These are phyloP conservation scores for Antennarius maculatus DNA, from an alignment of 2,797 vertebrate species.

Conservation along the genomic window DNA sequence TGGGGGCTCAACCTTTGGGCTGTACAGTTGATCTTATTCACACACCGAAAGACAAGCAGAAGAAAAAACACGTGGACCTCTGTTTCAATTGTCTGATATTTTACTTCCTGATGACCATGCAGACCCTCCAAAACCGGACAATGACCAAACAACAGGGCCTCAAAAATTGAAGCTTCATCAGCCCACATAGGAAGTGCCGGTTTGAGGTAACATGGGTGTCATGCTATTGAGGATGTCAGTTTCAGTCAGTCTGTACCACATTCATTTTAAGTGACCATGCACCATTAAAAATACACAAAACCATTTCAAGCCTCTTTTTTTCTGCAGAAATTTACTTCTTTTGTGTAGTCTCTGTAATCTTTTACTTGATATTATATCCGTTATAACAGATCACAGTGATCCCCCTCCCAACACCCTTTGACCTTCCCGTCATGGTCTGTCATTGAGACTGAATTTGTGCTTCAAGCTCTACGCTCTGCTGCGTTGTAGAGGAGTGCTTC, in stretches of 20 bases:
- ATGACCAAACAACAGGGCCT: no score
- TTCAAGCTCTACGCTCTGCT: background rate
- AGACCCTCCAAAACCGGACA: background rate
- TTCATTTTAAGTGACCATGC: background rate
- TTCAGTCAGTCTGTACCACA: constrained; percentile 3
- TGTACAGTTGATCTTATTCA: constrained; percentile 34
- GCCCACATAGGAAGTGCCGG: constrained; percentile 31
- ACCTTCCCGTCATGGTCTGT: background rate
- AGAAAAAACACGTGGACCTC: constrained; percentile 15
- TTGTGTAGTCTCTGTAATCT: constrained; percentile 4
- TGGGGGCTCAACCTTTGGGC: constrained; percentile 47
- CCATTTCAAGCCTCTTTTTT: background rate
- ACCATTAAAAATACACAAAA: constrained; percentile 9
- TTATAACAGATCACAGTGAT: background rate
- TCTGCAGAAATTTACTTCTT: background rate
- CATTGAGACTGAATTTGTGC: background rate
- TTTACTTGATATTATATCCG: background rate
- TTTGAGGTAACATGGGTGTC: background rate
- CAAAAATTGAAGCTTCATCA: background rate
- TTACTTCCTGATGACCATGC: constrained; percentile 10
- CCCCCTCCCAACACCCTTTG: background rate
- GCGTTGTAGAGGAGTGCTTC: background rate
- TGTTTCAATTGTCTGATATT: constrained; percentile 23
- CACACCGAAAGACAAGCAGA: constrained; percentile 17
- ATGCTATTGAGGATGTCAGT: constrained; percentile 11